Base-by-base conservation (phyloP, 2,113 vertebrate genomes). In the Mustelus asterias region DNA sequence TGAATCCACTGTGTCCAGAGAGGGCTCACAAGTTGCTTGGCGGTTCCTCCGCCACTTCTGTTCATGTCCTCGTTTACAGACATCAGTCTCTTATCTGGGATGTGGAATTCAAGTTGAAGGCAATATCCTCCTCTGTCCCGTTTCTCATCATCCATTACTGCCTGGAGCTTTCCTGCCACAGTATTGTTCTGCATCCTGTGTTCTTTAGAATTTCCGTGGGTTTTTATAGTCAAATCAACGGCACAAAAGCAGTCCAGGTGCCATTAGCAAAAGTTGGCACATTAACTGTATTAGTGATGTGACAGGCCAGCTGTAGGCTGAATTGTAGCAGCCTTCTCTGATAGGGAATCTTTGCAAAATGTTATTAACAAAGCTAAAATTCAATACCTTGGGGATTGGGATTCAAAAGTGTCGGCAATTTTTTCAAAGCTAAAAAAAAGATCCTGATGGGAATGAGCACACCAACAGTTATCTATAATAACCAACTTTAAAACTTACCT, bases 401-500 rank as follows among this genome's bases (percentile, higher is more conserved):
- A 22, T 83, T 83, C 80, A 41, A 18, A 41, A 83, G 37, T 83
- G 37, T 44, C 78, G 5, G 78, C 37, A 41, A 18, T 41, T 83
- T 37, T 41, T 83, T 41, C 80, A 83, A 83, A 83, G 37, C 80
- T 83, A 1, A 41, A 83, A 44, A 18, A 83, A 83, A 83, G 5
- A 0, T 41, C n/a, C 78, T 37, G 41, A 83, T 83, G 78, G 78
- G 78, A 83, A 83, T 33, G 10, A 78, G n/a, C 37, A 8, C 80
- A 83, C 37, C 20, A 13, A 8, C 20, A 5, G 80, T 83, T 83
- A 83, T 83, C 16, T 83, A 22, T 83, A 83, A 83, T 83, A 37
- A n/a, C 80, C 80, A 83, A 83, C 80, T 83, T 83, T 83, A 83
- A n/a, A 83, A 83, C 80, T 41, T 80, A 41, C n/a, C 78, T 80